Conservation (phyloP, 2,888 invertebrate genomes). For the Andrena trimmerana region DNA sequence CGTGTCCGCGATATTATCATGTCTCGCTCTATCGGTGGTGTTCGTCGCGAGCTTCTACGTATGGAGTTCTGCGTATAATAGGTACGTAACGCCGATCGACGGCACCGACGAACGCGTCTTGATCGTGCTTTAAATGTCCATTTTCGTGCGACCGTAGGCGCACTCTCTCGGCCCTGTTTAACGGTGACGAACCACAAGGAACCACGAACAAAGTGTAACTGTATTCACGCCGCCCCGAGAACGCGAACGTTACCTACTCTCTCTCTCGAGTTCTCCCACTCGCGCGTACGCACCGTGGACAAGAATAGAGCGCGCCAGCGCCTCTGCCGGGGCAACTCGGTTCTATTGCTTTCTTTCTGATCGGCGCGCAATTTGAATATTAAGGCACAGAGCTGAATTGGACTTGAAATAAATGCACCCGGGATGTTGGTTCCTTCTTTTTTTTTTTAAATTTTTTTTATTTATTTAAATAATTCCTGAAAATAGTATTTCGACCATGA, state of each 20-base stretch:
- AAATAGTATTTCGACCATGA: no score
- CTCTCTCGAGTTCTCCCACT: conserved; percentile 60
- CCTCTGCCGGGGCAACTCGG: conserved; percentile 48
- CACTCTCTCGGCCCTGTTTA: conserved; percentile 59
- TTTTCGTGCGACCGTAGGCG: conserved; percentile 28
- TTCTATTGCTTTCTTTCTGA: conserved; percentile 9
- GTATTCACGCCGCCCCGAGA: conserved; percentile 66
- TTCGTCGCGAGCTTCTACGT: conserved; percentile 96
- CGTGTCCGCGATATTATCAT: conserved; percentile 89
- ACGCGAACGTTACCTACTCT: conserved; percentile 53
- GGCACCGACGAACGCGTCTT: conserved; percentile 48
- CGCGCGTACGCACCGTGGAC: conserved; percentile 54
- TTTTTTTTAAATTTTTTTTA: no score
- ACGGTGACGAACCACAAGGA: conserved; percentile 57
- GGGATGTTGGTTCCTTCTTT: no score
- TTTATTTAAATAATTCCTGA: no score
- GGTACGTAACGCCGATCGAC: conserved; percentile 85
- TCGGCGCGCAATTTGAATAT: conserved; percentile 46
- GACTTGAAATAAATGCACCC: no score
- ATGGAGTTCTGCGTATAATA: conserved; percentile 92
- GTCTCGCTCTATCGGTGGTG: conserved; percentile 91
- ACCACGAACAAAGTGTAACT: conserved; percentile 73
- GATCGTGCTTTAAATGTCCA: conserved; percentile 51
- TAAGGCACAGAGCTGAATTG: not conserved
- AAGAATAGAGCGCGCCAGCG: conserved; percentile 54